A percentile compares a stretch with the other conserved stretches of the same genome.
phyloP scores from a whole-genome alignment of 2,113 vertebrate species.

The Hucho hucho region DNA sequence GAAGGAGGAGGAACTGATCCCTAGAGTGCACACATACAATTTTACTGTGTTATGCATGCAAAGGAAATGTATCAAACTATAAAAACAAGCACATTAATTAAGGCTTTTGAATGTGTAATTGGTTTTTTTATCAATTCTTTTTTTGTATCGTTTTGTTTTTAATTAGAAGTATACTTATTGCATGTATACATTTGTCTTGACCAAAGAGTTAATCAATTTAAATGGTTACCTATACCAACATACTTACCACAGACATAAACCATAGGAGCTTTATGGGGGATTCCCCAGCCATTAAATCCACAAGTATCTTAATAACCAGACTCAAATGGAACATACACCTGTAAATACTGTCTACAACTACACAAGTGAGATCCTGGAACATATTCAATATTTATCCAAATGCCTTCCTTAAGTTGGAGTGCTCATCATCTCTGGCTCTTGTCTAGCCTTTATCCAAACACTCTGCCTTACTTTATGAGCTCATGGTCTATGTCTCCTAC shows the following conservation, averaged over 20 bases:
- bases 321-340: not conserved
- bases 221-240: no score
- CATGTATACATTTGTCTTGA: no score
- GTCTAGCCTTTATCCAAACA: slow-evolving; percentile 61
- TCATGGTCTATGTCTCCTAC: slow-evolving; percentile 24
- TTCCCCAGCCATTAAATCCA: not conserved
- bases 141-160: not conserved
- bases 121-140: not conserved
- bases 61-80: not conserved
- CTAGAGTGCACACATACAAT: not conserved
- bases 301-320: not conserved
- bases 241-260: not conserved
- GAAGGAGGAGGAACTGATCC: not conserved
- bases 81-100: not conserved
- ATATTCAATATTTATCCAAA: slow-evolving; percentile 28
- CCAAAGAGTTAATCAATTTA: no score
- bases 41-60: not conserved
- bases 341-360: no score
- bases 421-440: slow-evolving; percentile 11
- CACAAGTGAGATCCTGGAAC: no score
- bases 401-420: slow-evolving; percentile 47
- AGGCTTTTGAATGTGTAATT: not conserved
- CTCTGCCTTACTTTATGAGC: slow-evolving; percentile 47
- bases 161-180: not conserved
- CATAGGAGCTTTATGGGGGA: not conserved